phyloP scores from a whole-genome alignment of 1,140 invertebrate species.

The Aphis gossypii region DNA sequence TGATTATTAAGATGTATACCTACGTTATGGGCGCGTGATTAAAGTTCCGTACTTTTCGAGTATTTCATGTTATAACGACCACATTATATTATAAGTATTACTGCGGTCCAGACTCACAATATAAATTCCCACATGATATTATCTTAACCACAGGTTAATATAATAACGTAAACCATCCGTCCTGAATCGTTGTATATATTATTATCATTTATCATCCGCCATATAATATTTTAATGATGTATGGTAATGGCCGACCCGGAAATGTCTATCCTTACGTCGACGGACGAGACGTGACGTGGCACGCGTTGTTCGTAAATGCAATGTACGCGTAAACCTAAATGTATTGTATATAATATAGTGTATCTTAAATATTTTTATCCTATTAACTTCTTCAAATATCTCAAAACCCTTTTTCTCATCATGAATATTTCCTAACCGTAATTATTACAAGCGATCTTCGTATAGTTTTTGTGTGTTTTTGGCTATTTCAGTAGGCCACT shows the following conservation, averaged over 20 bases:
- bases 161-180: not conserved
- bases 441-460: not conserved
- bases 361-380: not conserved
- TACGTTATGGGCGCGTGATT: too few relatives aligned
- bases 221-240: constrained; percentile 1
- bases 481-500: not conserved
- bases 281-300: not conserved
- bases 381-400: not conserved
- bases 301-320: not conserved
- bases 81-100: not conserved
- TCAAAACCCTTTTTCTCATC: not conserved
- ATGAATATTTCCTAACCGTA: not conserved
- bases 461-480: not conserved
- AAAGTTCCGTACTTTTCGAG: too few relatives aligned
- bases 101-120: not conserved
- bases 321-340: not conserved
- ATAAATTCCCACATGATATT: not conserved
- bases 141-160: not conserved
- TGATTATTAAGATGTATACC: too few relatives aligned
- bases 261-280: not conserved
- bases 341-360: not conserved
- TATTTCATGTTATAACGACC: too few relatives aligned
- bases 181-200: not conserved
- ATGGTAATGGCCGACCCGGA: not conserved
- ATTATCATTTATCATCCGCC: not conserved